Percentiles rank a stretch among this genome's conserved stretches.
These are phyloP conservation scores for Oreotrochilus melanogaster DNA, from an alignment of 2,113 vertebrate genomes.

Conservation along the genomic window DNA sequence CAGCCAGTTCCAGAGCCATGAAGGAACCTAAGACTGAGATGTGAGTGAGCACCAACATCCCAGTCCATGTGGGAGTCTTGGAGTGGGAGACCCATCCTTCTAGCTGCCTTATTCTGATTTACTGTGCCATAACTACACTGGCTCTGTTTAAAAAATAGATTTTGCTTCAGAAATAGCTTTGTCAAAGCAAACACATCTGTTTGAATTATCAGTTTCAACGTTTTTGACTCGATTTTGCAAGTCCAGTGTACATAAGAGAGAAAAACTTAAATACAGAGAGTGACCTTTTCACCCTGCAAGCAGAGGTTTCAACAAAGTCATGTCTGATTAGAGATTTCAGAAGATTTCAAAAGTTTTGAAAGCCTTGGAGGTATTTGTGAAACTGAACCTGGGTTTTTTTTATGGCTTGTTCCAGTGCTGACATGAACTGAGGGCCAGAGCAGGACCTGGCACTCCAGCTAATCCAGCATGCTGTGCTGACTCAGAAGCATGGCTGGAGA, in stretches of 20 bases:
- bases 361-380: slow-evolving; percentile 1
- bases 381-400: not conserved
- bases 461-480: not conserved
- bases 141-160: not conserved
- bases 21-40: not conserved
- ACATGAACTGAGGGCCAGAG: not conserved
- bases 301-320: slow-evolving; percentile 40
- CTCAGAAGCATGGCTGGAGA: not conserved
- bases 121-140: not conserved
- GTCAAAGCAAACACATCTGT: not conserved
- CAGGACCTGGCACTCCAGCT: not conserved
- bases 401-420: not conserved
- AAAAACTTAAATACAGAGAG: slow-evolving; percentile 4
- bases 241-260: slow-evolving; percentile 18
- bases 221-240: slow-evolving; percentile 45
- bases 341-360: slow-evolving; percentile 50
- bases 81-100: not conserved
- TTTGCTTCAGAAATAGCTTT: not conserved
- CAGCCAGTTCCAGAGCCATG: not conserved
- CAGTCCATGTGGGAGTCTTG: not conserved
- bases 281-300: slow-evolving; percentile 67
- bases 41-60: not conserved
- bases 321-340: slow-evolving; percentile 3
- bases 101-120: not conserved
- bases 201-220: not conserved